phyloP scores from a whole-genome alignment of 2,797 vertebrate genomes.

The Artibeus lituratus region DNA sequence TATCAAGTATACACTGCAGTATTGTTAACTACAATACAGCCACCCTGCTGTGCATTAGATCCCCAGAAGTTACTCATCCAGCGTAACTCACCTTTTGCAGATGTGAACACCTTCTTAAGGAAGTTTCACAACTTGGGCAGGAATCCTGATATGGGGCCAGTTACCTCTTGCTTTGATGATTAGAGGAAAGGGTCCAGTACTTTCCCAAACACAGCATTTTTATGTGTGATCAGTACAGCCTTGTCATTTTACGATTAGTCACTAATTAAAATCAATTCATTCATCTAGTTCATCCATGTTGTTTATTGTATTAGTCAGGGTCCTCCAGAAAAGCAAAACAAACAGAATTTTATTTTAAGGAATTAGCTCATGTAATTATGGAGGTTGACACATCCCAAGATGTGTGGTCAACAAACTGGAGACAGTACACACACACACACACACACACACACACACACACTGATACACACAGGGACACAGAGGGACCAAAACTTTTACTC shows the following conservation, averaged over 20 bases:
- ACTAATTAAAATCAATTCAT: not conserved
- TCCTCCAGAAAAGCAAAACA: not conserved
- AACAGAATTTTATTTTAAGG: not conserved
- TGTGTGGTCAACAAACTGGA: not conserved
- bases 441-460: too few relatives aligned
- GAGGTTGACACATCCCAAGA: not conserved
- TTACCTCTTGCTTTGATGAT: not conserved
- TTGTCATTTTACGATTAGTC: not conserved
- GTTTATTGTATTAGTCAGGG: not conserved
- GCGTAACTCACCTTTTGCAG: not conserved
- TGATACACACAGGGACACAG: too few relatives aligned
- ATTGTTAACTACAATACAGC: not conserved
- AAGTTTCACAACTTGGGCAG: not conserved
- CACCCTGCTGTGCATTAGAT: too few relatives aligned
- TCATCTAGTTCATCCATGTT: not conserved
- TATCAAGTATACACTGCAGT: rapidly evolving
- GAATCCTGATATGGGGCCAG: not conserved
- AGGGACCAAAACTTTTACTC: not conserved
- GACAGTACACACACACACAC: too few relatives aligned
- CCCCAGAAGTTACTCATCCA: not conserved
- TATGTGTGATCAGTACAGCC: not conserved
- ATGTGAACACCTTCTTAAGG: not conserved
- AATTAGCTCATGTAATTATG: not conserved
- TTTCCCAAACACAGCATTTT: not conserved
- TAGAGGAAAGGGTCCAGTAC: not conserved